Base-by-base conservation (phyloP, 2,888 invertebrate species). In the Ditylenchus weischeri region DNA sequence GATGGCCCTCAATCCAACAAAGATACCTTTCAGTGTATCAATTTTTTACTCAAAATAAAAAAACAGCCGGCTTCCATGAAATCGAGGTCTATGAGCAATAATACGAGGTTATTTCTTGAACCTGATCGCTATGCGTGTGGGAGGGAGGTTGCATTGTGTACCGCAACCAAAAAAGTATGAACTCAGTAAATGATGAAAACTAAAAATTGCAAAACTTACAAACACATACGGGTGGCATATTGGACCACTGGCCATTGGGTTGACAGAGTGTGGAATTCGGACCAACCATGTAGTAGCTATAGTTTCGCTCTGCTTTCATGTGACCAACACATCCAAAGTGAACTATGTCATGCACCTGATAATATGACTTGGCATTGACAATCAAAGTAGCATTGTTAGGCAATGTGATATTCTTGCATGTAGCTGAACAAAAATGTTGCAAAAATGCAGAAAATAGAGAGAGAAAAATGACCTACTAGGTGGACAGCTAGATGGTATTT, bases 271-370 rank as follows among this genome's bases (percentile, higher is more conserved):
- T 62, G 23, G 43, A 38, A 13, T 47, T 18, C 3, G 48, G 62
- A n/a, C 62, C 62, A 38, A 62, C 29, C 10, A 62, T 4, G 15
- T 47, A 47, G 19, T 62, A 54, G 7, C 54, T 13, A 54, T 15
- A 29, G 29, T 54, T 10, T 11, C 6, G 29, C 29, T 54, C 54
- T 54, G 15, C 54, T 1, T 21, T 48, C 10, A 21, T 47, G 18
- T 38, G 43, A 3, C 43, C 43, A 48, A 48, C 8, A 62, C 62
- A 62, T n/a, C 7, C 11, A 47, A 62, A 62, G 62, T 48, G 10
- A 23, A 62, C 62, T 19, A 62, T 62, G 48, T 62, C 62, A 48
- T 62, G 18, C 13, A 47, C 48, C 11, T n/a, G 23, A 47, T 62
- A 47, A 8, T 2, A 18, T 21, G 13, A 15, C n/a, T n/a, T 38